Conservation (phyloP, 2,888 invertebrate species). For the Aromia moschata region DNA sequence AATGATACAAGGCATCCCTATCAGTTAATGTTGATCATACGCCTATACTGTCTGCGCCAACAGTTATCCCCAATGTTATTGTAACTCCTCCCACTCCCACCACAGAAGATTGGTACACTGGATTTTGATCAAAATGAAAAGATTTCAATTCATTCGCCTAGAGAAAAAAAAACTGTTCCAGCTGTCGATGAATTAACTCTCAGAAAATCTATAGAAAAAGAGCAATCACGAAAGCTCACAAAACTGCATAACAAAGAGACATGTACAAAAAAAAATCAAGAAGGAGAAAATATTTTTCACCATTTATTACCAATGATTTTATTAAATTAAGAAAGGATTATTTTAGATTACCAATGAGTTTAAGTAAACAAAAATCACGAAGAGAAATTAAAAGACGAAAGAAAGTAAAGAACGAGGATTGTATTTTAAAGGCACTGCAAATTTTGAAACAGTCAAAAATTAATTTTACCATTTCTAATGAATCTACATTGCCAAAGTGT, state of each 20-base stretch:
- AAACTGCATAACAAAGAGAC: not conserved
- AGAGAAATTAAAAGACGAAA: constrained; percentile 15
- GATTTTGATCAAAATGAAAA: too few species aligned
- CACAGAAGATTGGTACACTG: too few species aligned
- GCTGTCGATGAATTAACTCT: too few species aligned
- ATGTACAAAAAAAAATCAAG: not conserved
- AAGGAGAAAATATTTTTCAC: not conserved
- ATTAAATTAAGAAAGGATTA: constrained; percentile 16
- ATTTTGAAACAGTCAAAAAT: constrained; percentile 46
- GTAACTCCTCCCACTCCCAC: constrained; percentile 36
- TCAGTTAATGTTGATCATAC: not conserved
- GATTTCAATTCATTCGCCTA: too few species aligned
- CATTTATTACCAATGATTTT: constrained; percentile 5
- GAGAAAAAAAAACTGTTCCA: too few species aligned
- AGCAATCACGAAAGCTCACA: not conserved
- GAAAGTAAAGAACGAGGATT: constrained; percentile 25
- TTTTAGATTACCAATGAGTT: not conserved
- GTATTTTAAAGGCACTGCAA: constrained; percentile 41
- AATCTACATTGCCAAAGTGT: constrained; percentile 26
- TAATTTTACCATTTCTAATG: constrained; percentile 48
- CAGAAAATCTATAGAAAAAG: not conserved
- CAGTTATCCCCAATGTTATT: constrained; percentile 14
- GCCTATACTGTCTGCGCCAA: not conserved
- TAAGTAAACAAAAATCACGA: constrained; percentile 14
- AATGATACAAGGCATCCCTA: not conserved